Base-by-base conservation (phyloP, 2,888 invertebrate genomes). In the Noctua janthina region DNA sequence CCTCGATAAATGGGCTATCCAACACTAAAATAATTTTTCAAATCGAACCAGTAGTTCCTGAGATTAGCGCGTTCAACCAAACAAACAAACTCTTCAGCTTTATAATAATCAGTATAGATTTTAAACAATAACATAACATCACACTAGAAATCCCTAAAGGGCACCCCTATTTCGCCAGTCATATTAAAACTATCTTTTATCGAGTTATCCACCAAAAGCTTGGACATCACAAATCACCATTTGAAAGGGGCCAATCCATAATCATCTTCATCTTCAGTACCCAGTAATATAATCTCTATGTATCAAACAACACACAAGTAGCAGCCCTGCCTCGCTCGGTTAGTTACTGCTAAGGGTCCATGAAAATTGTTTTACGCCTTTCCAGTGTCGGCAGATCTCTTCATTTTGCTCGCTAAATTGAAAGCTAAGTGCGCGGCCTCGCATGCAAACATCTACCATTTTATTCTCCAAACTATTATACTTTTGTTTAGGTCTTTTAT, bases 311-410 rank as follows among this genome's bases (percentile, higher is more conserved):
- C 68, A 74, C 23, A 4, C 2, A 10, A 2, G 78, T 81, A 91
- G 0, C 93, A 95, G 59, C 95, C 96, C 95, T 95, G 88, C 17
- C 69, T n/a, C 59, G 82, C 89, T 91, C 85, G 91, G 93, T 94
- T 94, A 94, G 94, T 94, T 94, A 95, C 92, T 92, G 94, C 93
- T 94, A 94, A 94, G 93, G 91, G 93, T 91, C 94, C 90, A 94
- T 94, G 96, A 94, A 96, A 95, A 96, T 96, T 96, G 95, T 96
- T 96, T 96, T 94, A 97, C 96, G 96, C 96, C 96, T 94, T 96
- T 96, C 95, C 95, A 94, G 92, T 96, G 96, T 96, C 92, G 90
- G 92, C 78, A 91, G 88, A 95, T 92, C 93, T 96, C 95, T 96
- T 95, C 94, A 96, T 95, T 94, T 90, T 87, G 91, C 88, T 88